Evolutionary conservation across 1,140 invertebrate genomes (phyloP).

Genomic region (Drosophila quadrilineata): DNA sequence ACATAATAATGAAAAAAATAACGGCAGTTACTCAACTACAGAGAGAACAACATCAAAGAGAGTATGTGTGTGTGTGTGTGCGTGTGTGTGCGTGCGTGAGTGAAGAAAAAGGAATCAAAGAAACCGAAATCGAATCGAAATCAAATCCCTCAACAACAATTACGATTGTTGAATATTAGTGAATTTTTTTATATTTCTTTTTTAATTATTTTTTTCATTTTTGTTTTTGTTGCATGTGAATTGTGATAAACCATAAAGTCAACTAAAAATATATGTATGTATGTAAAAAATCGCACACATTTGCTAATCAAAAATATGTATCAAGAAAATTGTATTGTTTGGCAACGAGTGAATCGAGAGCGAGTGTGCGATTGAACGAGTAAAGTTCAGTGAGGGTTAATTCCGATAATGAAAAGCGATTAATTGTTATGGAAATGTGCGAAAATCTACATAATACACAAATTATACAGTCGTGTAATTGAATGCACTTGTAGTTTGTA

Average conservation of each 20-base stretch:
- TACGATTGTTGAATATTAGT: not conserved
- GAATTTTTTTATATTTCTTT: not conserved
- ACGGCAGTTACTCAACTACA: constrained; percentile 7
- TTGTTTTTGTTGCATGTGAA: too few species aligned
- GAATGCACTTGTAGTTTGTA: not conserved
- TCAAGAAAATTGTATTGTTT: too few species aligned
- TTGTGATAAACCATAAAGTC: too few species aligned
- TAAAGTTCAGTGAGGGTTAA: too few species aligned
- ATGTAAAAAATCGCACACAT: too few species aligned
- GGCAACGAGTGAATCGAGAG: not conserved
- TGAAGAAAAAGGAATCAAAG: not conserved
- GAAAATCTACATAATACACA: too few species aligned
- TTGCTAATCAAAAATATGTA: too few species aligned
- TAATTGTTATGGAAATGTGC: too few species aligned
- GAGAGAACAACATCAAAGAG: too few species aligned
- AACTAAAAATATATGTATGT: too few species aligned
- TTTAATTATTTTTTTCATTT: not conserved
- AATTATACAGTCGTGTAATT: too few species aligned
- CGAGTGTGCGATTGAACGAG: not conserved
- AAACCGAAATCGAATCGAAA: not conserved
- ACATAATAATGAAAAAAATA: constrained; percentile 5
- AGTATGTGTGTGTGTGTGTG: not conserved
- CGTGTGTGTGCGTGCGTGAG: not conserved
- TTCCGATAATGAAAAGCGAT: too few species aligned
- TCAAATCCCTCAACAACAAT: not conserved